phyloP scores from a whole-genome alignment of 2,113 vertebrate species.

The Semnopithecus entellus region DNA sequence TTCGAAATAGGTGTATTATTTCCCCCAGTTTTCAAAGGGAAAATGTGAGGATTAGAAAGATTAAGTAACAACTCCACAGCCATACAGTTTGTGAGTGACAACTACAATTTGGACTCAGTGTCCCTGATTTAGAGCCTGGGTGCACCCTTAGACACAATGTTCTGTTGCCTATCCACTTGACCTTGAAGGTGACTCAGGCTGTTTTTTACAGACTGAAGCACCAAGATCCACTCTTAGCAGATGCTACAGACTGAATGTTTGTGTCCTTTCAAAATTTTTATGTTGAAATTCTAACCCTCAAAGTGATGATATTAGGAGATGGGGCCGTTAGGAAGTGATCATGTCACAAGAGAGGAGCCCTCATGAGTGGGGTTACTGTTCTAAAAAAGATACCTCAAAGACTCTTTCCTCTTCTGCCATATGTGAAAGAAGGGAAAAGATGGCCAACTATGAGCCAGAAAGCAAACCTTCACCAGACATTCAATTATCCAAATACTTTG shows the following conservation, averaged over 20 bases:
- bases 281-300: background rate
- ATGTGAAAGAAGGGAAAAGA: background rate
- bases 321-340: background rate
- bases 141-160: background rate
- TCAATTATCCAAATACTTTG: too few relatives aligned
- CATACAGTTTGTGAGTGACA: background rate
- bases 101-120: background rate
- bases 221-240: background rate
- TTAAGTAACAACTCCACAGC: background rate
- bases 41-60: background rate
- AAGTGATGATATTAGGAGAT: background rate
- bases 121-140: background rate
- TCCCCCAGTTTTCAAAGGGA: background rate
- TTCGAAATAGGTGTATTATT: background rate
- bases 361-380: background rate
- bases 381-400: background rate
- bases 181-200: background rate
- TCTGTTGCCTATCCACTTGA: background rate
- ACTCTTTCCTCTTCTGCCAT: background rate
- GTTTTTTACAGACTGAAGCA: background rate
- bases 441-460: background rate
- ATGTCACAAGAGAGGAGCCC: too few relatives aligned
- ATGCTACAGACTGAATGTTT: background rate
- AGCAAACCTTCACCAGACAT: background rate
- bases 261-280: background rate